Conservation (phyloP, 2,888 invertebrate genomes). For the Drosophila limbata region DNA sequence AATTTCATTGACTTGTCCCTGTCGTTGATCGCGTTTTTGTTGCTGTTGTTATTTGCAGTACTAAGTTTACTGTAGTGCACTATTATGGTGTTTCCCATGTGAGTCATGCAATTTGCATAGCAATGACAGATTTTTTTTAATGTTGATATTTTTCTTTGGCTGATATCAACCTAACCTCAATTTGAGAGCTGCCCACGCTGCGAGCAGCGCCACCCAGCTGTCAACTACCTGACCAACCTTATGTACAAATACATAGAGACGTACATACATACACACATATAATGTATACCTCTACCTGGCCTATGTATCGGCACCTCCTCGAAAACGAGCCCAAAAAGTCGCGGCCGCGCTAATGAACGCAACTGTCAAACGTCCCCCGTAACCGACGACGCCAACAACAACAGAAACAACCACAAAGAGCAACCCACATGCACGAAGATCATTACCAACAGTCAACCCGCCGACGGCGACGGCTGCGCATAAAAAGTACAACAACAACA, state of each 20-base stretch:
- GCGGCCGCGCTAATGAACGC: slow-evolving; percentile 78
- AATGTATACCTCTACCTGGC: slow-evolving; percentile 60
- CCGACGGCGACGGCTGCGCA: slow-evolving; percentile 54
- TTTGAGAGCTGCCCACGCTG: slow-evolving; percentile 45
- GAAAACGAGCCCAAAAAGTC: slow-evolving; percentile 65
- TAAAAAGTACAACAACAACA: slow-evolving; percentile 59
- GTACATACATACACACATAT: neutral
- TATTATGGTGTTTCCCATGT: slow-evolving; percentile 70
- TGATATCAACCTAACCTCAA: slow-evolving; percentile 47
- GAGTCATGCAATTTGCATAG: slow-evolving; percentile 70
- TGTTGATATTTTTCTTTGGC: slow-evolving; percentile 28
- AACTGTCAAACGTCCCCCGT: slow-evolving; percentile 71
- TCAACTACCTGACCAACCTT: slow-evolving; percentile 64
- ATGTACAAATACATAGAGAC: slow-evolving; percentile 23
- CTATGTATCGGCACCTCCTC: slow-evolving; percentile 76
- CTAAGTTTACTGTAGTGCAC: slow-evolving; percentile 30
- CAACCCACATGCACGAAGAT: slow-evolving; percentile 78
- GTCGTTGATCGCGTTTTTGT: slow-evolving; percentile 21
- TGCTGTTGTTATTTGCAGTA: slow-evolving; percentile 18
- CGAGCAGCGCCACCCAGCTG: slow-evolving; percentile 60
- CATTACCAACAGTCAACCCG: slow-evolving; percentile 73
- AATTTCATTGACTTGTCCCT: slow-evolving; percentile 64
- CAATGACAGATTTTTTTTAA: slow-evolving; percentile 32
- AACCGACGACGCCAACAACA: slow-evolving; percentile 42
- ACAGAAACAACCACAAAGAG: slow-evolving; percentile 43